Evolutionary conservation across 2,113 vertebrate species (phyloP), one percentile per base, ranked within the genome.

Genomic region (Mus spicilegus): DNA sequence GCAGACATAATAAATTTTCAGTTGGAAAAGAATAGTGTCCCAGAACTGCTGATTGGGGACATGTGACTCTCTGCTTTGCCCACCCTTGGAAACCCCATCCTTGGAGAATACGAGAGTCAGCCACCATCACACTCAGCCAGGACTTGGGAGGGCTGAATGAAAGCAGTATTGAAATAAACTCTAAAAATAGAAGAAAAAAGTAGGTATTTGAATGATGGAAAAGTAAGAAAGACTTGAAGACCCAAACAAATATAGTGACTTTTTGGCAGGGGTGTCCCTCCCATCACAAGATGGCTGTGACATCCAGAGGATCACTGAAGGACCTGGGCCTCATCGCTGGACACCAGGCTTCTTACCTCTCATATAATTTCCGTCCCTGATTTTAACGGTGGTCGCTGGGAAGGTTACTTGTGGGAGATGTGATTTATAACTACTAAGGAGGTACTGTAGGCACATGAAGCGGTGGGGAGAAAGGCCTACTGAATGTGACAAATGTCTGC

Each of bases 351-450:
- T 82, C 46, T 7, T 61, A 16, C 13, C 81, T 77, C 87, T 33
- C 26, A 28, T 28, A 12, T 73, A 49, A 11, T 54, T 78, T 88
- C 82, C 46, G 67, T 28, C 36, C 69, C 36, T 54, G 76, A 39
- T 87, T 88, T 96, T 97, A 84, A 65, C 46, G 19, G 39, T 39
- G 36, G 69, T 72, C 10, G 16, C 75, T 28, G 30, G 19, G 54
- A 22, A 33, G 11, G n/a, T 51, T n/a, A 54, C 19, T 5, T 20
- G 73, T 84, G 26, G 90, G 87, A 88, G 77, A 93, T 93, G 30
- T 65, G 87, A 90, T 91, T 85, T n/a, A 85, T 82, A 63, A 89
- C 81, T 11, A 70, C 54, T 72, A 24, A 24, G 77, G 22, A 75
- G 20, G 67, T 30, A 28, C 1, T 36, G 13, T 78, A 85, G 65